These are phyloP conservation scores for Sitodiplosis mosellana DNA, from an alignment of 1,140 invertebrate genomes.

Conservation along the genomic window DNA sequence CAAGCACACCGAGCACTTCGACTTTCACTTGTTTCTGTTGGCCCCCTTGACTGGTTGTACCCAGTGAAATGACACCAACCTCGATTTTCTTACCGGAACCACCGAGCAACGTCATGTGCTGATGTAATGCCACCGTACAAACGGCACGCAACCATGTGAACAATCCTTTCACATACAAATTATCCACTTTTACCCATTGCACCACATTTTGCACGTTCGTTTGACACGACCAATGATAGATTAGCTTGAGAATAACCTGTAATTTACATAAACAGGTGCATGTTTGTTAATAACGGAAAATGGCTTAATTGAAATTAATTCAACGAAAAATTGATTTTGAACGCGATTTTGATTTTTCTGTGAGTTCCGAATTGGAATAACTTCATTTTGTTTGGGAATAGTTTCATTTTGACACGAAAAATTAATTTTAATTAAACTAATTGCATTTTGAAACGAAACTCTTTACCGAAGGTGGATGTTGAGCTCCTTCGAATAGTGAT, in stretches of 20 bases:
- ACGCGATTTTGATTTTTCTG: too few species aligned
- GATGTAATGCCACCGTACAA: constrained; percentile 58
- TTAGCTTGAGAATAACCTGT: constrained; percentile 65
- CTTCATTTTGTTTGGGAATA: too few species aligned
- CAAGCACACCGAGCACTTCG: constrained; percentile 70
- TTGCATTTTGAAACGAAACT: too few species aligned
- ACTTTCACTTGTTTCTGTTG: constrained; percentile 69
- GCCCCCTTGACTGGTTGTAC: constrained; percentile 69
- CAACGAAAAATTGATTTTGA: too few species aligned
- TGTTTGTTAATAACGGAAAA: too few species aligned
- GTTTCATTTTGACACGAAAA: too few species aligned
- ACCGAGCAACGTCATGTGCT: constrained; percentile 50
- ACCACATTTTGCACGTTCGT: constrained; percentile 73
- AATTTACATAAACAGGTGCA: too few species aligned
- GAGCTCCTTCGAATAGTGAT: constrained; percentile 68
- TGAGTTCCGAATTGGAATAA: too few species aligned
- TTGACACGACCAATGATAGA: constrained; percentile 81
- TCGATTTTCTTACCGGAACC: constrained; percentile 45
- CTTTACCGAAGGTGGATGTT: constrained; percentile 58
- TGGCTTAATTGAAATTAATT: too few species aligned
- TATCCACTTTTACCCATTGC: constrained; percentile 71
- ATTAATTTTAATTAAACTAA: too few species aligned
- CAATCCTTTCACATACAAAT: constrained; percentile 54
- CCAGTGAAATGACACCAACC: constrained; percentile 74
- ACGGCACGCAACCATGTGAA: constrained; percentile 58